These are phyloP conservation scores for Tryphoninae sp. DNA, from an alignment of 2,888 invertebrate genomes.

Conservation along the genomic window DNA sequence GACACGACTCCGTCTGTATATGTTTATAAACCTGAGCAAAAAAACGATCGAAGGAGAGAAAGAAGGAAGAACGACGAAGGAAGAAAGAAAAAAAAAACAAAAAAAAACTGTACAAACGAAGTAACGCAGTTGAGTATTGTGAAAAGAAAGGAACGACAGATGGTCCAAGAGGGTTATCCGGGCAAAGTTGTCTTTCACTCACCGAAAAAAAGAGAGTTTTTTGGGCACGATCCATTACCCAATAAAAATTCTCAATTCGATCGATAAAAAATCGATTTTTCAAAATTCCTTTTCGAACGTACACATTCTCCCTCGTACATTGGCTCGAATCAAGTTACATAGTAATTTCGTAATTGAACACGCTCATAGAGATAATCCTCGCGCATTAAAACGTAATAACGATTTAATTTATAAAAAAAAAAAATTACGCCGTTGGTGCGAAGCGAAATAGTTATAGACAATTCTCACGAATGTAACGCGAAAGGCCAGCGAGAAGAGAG, in stretches of 20 bases:
- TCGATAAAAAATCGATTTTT: too few relatives aligned
- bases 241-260: too few relatives aligned
- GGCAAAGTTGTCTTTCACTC: constrained; percentile 28
- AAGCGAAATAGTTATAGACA: not conserved
- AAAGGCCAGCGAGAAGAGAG: not conserved
- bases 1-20: not conserved
- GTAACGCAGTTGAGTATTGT: constrained; percentile 46
- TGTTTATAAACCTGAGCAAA: constrained; percentile 40
- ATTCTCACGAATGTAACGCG: not conserved
- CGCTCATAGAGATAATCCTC: not conserved
- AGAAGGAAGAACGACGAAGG: constrained; percentile 7
- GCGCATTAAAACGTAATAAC: constrained; percentile 9
- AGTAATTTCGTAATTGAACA: constrained; percentile 18
- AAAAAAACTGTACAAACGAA: constrained; percentile 47
- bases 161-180: constrained; percentile 45
- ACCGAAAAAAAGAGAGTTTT: not conserved
- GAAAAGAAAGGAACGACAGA: constrained; percentile 53
- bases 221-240: not conserved
- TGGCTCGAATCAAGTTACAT: constrained; percentile 20
- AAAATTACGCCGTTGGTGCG: not conserved
- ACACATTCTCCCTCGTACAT: not conserved
- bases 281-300: too few relatives aligned
- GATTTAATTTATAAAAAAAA: constrained; percentile 25
- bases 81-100: constrained; percentile 4
- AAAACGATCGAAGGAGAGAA: constrained; percentile 40